Conservation (phyloP, 2,888 invertebrate genomes). For the Macrophya alboannulata region DNA sequence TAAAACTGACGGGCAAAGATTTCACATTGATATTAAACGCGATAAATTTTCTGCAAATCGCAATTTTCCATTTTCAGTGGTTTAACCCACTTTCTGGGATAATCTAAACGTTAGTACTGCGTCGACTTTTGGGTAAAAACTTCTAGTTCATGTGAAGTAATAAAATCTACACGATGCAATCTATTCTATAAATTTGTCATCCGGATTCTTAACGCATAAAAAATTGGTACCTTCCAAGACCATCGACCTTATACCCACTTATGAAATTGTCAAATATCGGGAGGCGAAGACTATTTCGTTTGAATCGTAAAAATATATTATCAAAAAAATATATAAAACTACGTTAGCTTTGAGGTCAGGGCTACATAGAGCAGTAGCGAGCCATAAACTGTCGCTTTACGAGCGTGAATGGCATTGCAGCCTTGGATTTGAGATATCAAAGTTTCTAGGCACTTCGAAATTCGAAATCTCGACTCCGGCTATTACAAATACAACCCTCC, state of each 20-base stretch:
- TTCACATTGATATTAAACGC: neutral
- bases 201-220: neutral
- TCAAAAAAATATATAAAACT: slow-evolving; percentile 1
- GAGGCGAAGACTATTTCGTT: slow-evolving; percentile 3
- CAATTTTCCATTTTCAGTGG: neutral
- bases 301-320: slow-evolving; percentile 1
- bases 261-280: neutral
- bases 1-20: neutral
- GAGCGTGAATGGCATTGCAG: slow-evolving; percentile 26
- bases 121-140: neutral
- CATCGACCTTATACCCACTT: neutral
- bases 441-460: neutral
- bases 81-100: slow-evolving; percentile 12
- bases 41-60: neutral
- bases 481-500: neutral
- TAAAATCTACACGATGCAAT: neutral
- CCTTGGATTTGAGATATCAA: slow-evolving; percentile 18
- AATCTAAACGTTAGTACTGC: neutral
- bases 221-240: neutral
- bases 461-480: neutral
- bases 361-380: neutral
- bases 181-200: neutral
- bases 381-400: slow-evolving; percentile 36
- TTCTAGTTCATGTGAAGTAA: neutral
- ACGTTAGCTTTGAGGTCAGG: neutral